Evolutionary conservation across 2,888 invertebrate species (phyloP).

Genomic region (Azorinus chamasolen): DNA sequence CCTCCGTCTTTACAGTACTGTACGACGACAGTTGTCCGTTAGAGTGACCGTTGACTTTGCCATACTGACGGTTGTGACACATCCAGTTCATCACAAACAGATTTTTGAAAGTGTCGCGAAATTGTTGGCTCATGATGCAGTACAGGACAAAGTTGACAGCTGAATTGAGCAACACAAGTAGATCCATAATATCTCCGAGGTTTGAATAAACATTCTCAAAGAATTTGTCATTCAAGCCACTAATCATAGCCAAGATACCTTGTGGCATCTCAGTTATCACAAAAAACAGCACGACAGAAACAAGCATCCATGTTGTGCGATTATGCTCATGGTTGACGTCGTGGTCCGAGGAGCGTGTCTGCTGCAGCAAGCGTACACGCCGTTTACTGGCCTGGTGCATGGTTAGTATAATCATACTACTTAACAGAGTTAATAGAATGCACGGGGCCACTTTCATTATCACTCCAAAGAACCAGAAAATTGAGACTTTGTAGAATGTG

Average conservation of each 20-base stretch:
- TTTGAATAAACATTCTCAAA: slow-evolving; percentile 88
- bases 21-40: slow-evolving; percentile 55
- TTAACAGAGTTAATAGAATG: slow-evolving; percentile 91
- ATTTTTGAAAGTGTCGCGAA: slow-evolving; percentile 89
- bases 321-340: slow-evolving; percentile 87
- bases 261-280: slow-evolving; percentile 96
- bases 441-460: slow-evolving; percentile 97
- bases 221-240: slow-evolving; percentile 88
- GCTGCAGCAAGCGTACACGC: slow-evolving; percentile 80
- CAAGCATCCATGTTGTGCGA: slow-evolving; percentile 95
- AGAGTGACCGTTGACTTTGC: slow-evolving; percentile 60
- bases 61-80: slow-evolving; percentile 43
- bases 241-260: slow-evolving; percentile 91
- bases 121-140: slow-evolving; percentile 97
- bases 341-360: slow-evolving; percentile 82
- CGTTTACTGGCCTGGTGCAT: slow-evolving; percentile 83
- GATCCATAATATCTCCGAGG: slow-evolving; percentile 93
- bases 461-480: slow-evolving; percentile 97
- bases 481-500: slow-evolving; percentile 87
- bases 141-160: slow-evolving; percentile 97
- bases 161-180: slow-evolving; percentile 95
- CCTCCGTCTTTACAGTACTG: slow-evolving; percentile 77
- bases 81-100: slow-evolving; percentile 73
- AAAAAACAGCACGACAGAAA: slow-evolving; percentile 94
- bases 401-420: slow-evolving; percentile 84